Base-by-base conservation (phyloP, 2,797 vertebrate genomes). In the Buceros bicornis region DNA sequence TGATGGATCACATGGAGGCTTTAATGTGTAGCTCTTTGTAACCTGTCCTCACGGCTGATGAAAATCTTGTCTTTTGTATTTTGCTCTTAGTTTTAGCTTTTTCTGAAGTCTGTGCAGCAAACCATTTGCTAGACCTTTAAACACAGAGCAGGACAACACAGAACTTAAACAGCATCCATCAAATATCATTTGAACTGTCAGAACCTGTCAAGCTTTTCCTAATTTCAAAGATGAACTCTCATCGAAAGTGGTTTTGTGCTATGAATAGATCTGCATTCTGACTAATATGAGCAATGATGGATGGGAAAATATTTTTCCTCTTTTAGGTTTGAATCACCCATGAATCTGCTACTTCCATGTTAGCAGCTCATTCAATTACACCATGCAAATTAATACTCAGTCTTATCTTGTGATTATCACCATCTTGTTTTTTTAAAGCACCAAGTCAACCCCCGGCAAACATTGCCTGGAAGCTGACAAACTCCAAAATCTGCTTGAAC, bases 401-500 rank as follows among this genome's bases (percentile, higher is more conserved):
- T 72, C 94, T 45, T 33, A 76, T 90, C 77, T 96, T 48, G 2
- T 94, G 65, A 64, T 98, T 96, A 90, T 97, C 91, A 89, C 43
- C 3, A n/a, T n/a, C 3, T 29, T 53, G 92, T 82, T 97, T 96
- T 31, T 53, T 72, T 95, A 73, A 97, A 99, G 99, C 99, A 76
- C 99, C 99, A 13, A 98, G 98, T 92, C 99, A 99, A 95, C 98
- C 98, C 29, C 99, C 98, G 0, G 98, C 97, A 26, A 99, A 99
- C 90, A 99, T 99, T 3, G 98, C 98, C 91, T 99, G 99, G 99
- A 99, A 98, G 94, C 92, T 99, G 97, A 98, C 98, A 86, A 98
- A 99, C 94, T 99, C 99, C 37, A 99, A 99, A 97, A 98, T 99
- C 90, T 98, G 98, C 97, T 97, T 99, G 95, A 99, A 99, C 90